phyloP scores from a whole-genome alignment of 2,888 invertebrate genomes.

The Siphonodentalium dalli region DNA sequence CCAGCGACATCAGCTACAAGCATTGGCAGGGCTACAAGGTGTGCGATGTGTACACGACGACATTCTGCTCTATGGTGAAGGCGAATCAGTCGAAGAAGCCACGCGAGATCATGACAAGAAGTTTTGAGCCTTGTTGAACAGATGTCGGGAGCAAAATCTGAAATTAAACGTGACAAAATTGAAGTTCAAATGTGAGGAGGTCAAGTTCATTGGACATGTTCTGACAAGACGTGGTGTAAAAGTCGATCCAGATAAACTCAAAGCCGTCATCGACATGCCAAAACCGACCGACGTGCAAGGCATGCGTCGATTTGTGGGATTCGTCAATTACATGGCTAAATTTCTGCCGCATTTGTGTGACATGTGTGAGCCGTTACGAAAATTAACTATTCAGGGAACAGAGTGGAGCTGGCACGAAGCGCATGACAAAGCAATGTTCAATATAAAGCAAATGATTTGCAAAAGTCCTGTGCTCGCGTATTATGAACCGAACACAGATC shows the following conservation, averaged over 20 bases:
- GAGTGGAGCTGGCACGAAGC: conserved; percentile 17
- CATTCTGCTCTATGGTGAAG: too few species aligned
- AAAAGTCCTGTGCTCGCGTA: conserved; percentile 13
- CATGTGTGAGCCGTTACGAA: not conserved
- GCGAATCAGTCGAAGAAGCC: too few species aligned
- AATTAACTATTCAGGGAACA: not conserved
- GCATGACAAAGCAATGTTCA: conserved; percentile 15
- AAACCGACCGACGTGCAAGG: conserved; percentile 2
- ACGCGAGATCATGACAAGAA: too few species aligned
- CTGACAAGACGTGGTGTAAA: too few species aligned
- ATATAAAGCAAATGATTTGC: conserved; percentile 20
- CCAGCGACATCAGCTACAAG: too few species aligned
- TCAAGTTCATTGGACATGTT: too few species aligned
- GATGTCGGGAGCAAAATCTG: conserved; percentile 4
- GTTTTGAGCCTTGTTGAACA: too few species aligned
- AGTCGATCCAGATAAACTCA: too few species aligned
- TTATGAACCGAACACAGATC: conserved; percentile 12
- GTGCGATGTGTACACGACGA: too few species aligned
- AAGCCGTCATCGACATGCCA: too few species aligned
- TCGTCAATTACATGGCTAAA: too few species aligned
- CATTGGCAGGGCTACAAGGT: too few species aligned
- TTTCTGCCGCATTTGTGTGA: conserved; percentile 8
- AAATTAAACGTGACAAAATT: conserved; percentile 11
- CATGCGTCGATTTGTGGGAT: not conserved
- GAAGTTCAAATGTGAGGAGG: conserved; percentile 15